A percentile compares a stretch with the other conserved stretches of the same genome.
Conservation (phyloP, 2,113 vertebrate genomes). For the Chloebia gouldiae region DNA sequence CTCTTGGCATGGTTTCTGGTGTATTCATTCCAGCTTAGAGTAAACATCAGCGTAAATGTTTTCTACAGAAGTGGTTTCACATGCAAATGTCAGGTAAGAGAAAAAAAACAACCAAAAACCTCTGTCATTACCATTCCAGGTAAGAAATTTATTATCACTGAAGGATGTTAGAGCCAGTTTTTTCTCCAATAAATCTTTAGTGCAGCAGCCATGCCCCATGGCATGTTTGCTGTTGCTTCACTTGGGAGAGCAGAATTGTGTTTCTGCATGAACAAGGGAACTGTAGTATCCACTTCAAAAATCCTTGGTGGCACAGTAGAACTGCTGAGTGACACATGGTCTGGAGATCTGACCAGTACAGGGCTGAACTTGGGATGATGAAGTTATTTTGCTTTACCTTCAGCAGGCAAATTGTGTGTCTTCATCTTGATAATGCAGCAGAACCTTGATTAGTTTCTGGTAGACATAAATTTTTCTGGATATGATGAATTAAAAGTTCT, state of each 20-base stretch:
- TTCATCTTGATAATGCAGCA: not conserved
- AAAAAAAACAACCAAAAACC: not conserved
- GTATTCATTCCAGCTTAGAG: not conserved
- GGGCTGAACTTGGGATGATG: not conserved
- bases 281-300: not conserved
- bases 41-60: not conserved
- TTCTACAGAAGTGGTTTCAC: not conserved
- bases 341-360: not conserved
- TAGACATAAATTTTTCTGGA: not conserved
- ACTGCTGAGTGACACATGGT: not conserved
- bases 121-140: not conserved
- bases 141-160: not conserved
- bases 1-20: not conserved
- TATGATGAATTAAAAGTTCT: not conserved
- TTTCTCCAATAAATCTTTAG: not conserved
- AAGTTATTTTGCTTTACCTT: not conserved
- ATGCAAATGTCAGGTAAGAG: not conserved
- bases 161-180: not conserved
- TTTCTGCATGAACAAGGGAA: not conserved
- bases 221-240: accelerated
- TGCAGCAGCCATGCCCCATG: not conserved
- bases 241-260: not conserved
- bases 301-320: not conserved
- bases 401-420: not conserved
- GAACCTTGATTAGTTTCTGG: not conserved